phyloP scores from a whole-genome alignment of 2,113 vertebrate genomes.

The Microtus richardsoni region DNA sequence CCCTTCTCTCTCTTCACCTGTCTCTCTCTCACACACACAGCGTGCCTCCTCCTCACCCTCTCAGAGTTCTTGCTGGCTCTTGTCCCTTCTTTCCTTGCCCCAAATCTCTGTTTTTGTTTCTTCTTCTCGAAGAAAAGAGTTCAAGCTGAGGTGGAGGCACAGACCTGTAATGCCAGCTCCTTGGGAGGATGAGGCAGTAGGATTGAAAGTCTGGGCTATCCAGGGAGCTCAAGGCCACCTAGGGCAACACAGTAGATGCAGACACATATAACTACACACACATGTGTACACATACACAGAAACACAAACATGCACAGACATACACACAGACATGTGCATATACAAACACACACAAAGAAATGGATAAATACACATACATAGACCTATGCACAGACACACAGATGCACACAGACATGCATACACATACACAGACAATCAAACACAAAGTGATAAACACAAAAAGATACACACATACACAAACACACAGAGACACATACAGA shows the following conservation, averaged over 20 bases:
- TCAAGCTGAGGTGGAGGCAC: background rate
- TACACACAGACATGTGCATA: background rate
- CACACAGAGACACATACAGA: background rate
- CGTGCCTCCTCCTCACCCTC: background rate
- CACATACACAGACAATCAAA: background rate
- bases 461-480: background rate
- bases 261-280: background rate
- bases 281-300: background rate
- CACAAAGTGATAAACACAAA: background rate
- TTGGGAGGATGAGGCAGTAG: background rate
- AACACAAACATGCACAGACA: background rate
- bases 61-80: too few species aligned
- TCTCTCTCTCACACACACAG: too few species aligned
- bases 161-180: too few species aligned
- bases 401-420: background rate
- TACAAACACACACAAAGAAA: background rate
- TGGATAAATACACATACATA: background rate
- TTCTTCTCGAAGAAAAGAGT: background rate
- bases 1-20: background rate
- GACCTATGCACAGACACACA: background rate
- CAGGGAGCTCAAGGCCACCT: background rate
- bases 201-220: background rate
- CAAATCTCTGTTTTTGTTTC: background rate
- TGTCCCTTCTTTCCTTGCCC: background rate
- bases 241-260: background rate